phyloP scores from a whole-genome alignment of 2,888 invertebrate species.

The Trissoscelio sp. region DNA sequence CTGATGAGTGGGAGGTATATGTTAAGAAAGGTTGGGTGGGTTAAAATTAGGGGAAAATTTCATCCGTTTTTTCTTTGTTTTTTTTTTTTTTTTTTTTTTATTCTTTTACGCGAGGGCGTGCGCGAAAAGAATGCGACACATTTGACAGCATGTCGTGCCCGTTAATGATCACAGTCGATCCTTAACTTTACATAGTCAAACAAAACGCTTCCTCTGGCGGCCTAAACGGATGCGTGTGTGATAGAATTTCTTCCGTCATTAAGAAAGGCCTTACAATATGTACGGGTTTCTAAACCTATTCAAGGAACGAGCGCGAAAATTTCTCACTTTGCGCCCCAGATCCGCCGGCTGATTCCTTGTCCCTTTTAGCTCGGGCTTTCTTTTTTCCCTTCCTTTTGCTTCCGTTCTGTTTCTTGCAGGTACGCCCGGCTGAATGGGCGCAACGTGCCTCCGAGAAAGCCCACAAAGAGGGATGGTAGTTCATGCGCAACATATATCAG shows the following conservation, averaged over 20 bases:
- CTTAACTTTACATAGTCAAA: conserved; percentile 77
- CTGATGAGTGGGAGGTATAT: too few species aligned
- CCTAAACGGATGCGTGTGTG: conserved; percentile 82
- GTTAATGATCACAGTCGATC: conserved; percentile 79
- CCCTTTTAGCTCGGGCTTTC: conserved; percentile 56
- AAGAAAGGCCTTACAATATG: conserved; percentile 81
- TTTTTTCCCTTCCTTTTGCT: conserved; percentile 54
- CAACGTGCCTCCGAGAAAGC: conserved; percentile 55
- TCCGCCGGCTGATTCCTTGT: conserved; percentile 74
- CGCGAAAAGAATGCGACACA: conserved; percentile 61
- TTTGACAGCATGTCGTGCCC: conserved; percentile 71
- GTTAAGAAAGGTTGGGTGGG: too few species aligned
- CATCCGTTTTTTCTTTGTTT: too few species aligned
- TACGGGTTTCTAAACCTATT: conserved; percentile 74
- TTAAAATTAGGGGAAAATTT: too few species aligned
- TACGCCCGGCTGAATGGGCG: conserved; percentile 46
- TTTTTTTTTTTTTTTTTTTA: too few species aligned
- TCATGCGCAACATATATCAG: conserved; percentile 56
- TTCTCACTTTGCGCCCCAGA: conserved; percentile 77
- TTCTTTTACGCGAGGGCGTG: conserved; percentile 9
- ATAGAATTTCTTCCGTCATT: conserved; percentile 84
- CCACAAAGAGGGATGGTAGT: conserved; percentile 63
- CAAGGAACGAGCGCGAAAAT: conserved; percentile 71
- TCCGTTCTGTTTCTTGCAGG: conserved; percentile 69
- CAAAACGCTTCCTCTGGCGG: conserved; percentile 79